Evolutionary conservation across 1,140 invertebrate species (phyloP).

Genomic region (Drosophila prosaltans): DNA sequence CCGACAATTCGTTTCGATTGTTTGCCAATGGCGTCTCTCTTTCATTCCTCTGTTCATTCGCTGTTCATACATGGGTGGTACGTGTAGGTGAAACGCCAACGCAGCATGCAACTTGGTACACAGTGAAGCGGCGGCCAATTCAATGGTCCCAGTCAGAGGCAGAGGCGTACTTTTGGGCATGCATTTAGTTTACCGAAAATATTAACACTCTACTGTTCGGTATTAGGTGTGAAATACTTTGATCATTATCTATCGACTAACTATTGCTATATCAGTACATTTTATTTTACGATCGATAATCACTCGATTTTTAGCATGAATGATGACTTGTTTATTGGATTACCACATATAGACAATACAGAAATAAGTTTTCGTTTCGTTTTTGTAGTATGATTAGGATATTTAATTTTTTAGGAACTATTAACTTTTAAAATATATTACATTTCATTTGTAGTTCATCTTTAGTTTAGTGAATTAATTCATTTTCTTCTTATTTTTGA

Average conservation of each 20-base stretch:
- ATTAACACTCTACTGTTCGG: slow-evolving; percentile 54
- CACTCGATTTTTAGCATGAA: background rate
- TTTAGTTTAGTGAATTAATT: too few species aligned
- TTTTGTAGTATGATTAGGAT: too few species aligned
- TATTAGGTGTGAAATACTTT: slow-evolving; percentile 68
- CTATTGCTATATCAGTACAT: background rate
- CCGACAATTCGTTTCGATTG: slow-evolving; percentile 19
- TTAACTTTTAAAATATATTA: too few species aligned
- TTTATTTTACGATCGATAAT: background rate
- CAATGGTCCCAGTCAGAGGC: slow-evolving; percentile 13
- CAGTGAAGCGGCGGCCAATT: slow-evolving; percentile 24
- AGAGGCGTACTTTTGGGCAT: slow-evolving; percentile 43
- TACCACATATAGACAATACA: background rate
- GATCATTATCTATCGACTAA: slow-evolving; percentile 47
- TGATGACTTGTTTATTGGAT: background rate
- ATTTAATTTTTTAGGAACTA: too few species aligned
- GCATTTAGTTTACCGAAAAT: slow-evolving; percentile 26
- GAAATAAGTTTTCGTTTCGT: background rate
- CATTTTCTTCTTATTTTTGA: too few species aligned
- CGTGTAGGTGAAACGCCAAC: slow-evolving; percentile 36
- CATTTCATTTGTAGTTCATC: too few species aligned
- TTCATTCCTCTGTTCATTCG: slow-evolving; percentile 28
- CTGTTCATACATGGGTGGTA: slow-evolving; percentile 14
- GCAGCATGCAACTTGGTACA: slow-evolving; percentile 39
- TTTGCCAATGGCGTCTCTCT: slow-evolving; percentile 57